These are phyloP conservation scores for Spermophilus dauricus DNA, from an alignment of 2,113 vertebrate genomes.

Conservation along the genomic window DNA sequence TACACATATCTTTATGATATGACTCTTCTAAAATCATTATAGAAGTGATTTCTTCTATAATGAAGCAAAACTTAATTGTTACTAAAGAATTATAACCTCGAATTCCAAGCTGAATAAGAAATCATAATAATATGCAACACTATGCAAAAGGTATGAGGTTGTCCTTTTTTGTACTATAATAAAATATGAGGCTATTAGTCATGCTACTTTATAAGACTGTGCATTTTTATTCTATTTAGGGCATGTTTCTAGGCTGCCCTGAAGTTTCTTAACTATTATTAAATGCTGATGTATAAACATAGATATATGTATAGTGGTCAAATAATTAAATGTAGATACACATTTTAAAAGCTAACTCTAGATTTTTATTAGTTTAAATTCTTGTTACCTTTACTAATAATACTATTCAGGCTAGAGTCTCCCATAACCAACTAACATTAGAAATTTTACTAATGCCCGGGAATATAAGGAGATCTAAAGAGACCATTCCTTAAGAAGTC, in stretches of 20 bases:
- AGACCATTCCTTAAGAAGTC: background rate
- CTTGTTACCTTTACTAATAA: background rate
- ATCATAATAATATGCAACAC: background rate
- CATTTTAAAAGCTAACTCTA: background rate
- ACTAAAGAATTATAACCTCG: constrained; percentile 10
- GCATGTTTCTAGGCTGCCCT: background rate
- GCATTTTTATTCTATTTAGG: background rate
- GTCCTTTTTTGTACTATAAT: background rate
- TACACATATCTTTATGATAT: background rate
- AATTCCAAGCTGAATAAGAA: constrained; percentile 41
- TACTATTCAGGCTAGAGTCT: background rate
- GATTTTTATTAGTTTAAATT: constrained; percentile 25
- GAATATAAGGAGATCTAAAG: background rate
- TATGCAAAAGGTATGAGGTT: background rate
- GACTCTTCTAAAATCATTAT: background rate
- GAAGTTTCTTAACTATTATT: background rate
- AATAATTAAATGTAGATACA: background rate
- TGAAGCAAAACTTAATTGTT: constrained; percentile 56
- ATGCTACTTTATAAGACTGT: background rate
- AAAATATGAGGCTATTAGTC: constrained; percentile 46
- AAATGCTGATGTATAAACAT: background rate
- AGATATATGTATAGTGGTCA: background rate
- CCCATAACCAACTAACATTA: background rate
- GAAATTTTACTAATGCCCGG: background rate
- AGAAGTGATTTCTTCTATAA: background rate